Evolutionary conservation across 2,888 invertebrate species (phyloP), one percentile per base, ranked within the genome.

Genomic region (Drosophila multiciliata): DNA sequence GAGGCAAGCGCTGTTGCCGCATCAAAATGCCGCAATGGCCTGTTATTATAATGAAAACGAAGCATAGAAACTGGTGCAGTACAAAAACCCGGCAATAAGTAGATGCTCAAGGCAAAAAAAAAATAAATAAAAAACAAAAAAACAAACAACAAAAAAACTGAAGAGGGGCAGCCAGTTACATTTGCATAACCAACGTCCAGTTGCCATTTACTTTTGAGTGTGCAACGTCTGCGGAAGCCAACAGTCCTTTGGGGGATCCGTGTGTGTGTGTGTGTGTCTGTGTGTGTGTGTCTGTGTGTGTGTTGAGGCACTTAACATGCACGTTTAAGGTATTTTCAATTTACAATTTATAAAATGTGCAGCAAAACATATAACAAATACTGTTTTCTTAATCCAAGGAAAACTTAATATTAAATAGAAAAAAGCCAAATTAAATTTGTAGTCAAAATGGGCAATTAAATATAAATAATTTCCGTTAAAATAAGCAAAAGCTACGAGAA

Each of bases 41-140:
- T 84, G 87, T 84, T 86, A 89, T 87, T 86, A 87, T 87, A 85
- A 88, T 89, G 76, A 89, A 89, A 89, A 80, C 80, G 78, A 66
- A 76, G 85, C 78, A 70, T 52, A 52, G 70, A 78, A 78, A 81
- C 78, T 81, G 83, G 62, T 58, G 80, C 83, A 78, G 80, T 80
- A 73, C 69, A 57, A 76, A 75, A 63, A 78, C 71, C 33, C 62
- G 60, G 66, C 61, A 80, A 65, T 75, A 73, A 82, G 80, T 65
- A 62, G 82, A 66, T 63, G 60, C 53, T 62, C 57, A 50, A 26
- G 26, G 38, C 6, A 35, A n/a, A 35, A 36, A n/a, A 54, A 15
- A 36, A 40, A 29, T 11, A 20, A 23, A 23, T 23, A 23, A 23
- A 15, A 20, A 15, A 36, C 7, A 15, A 15, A 15, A 6, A 7